Conservation (phyloP, 2,113 vertebrate genomes). For the Odontesthes bonariensis region DNA sequence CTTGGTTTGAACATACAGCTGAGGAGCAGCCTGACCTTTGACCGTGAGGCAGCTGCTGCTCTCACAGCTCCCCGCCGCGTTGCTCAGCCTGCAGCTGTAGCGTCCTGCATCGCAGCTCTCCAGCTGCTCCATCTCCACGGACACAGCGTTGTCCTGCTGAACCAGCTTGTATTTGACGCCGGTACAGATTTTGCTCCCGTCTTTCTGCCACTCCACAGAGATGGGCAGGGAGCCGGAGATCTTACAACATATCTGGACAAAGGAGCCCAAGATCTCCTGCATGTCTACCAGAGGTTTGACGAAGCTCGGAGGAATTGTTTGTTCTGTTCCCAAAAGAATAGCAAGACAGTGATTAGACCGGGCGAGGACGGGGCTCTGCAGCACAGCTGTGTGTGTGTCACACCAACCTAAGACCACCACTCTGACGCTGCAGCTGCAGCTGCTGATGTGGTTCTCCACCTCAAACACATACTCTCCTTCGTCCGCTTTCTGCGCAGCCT, state of each 20-base stretch:
- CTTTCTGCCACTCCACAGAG: conserved; percentile 94
- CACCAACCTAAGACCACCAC: conserved; percentile 94
- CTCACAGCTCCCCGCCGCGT: conserved; percentile 90
- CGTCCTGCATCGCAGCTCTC: conserved; percentile 90
- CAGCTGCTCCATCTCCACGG: conserved; percentile 89
- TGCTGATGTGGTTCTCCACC: conserved; percentile 94
- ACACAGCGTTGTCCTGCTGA: conserved; percentile 90
- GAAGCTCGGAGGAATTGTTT: conserved; percentile 94
- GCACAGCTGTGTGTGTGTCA: conserved; percentile 6
- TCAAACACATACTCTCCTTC: conserved; percentile 93
- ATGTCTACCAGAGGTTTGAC: conserved; percentile 92
- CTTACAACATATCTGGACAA: conserved; percentile 92
- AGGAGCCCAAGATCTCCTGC: conserved; percentile 90
- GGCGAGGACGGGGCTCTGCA: background rate
- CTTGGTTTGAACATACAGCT: conserved; percentile 11
- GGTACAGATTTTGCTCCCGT: conserved; percentile 89
- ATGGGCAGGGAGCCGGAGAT: conserved; percentile 96
- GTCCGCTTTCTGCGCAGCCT: conserved; percentile 90
- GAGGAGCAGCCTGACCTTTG: conserved; percentile 89
- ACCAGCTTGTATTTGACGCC: conserved; percentile 91
- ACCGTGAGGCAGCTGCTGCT: conserved; percentile 90
- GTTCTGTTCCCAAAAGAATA: conserved; percentile 86
- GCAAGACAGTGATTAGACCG: conserved; percentile 60
- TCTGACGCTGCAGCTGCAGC: conserved; percentile 89
- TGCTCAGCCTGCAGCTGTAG: conserved; percentile 92